Evolutionary conservation across 1,140 invertebrate genomes (phyloP).

Genomic region (Tetramorium simillimum): DNA sequence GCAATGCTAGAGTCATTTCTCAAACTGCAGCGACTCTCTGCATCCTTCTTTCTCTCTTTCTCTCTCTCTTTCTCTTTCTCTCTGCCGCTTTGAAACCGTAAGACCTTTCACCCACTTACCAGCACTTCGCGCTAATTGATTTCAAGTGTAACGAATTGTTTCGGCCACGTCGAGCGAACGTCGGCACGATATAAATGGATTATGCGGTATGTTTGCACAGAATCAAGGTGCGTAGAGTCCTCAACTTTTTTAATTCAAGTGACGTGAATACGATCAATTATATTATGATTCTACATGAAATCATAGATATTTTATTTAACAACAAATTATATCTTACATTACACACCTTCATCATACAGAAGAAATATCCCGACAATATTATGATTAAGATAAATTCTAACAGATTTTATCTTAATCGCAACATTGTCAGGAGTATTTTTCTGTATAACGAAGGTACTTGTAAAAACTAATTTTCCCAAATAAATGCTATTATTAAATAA

Average conservation of each 20-base stretch:
- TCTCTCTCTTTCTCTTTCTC: neutral
- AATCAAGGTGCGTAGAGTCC: neutral
- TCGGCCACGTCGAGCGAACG: conserved; percentile 53
- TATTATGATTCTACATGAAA: neutral
- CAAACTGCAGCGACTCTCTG: conserved; percentile 56
- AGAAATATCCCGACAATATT: neutral
- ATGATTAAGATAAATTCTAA: neutral
- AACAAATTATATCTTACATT: neutral
- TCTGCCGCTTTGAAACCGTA: neutral
- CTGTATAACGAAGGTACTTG: neutral
- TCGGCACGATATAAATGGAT: conserved; percentile 66
- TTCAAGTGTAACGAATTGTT: conserved; percentile 76
- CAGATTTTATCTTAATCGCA: neutral
- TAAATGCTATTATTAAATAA: too few species aligned
- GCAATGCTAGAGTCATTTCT: conserved; percentile 67
- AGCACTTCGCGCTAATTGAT: conserved; percentile 74
- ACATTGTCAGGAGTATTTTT: neutral
- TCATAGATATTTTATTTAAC: neutral
- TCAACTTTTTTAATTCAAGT: neutral
- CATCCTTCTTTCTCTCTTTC: neutral
- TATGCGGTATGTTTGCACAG: conserved; percentile 34
- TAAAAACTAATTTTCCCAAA: neutral
- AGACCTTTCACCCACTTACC: conserved; percentile 75
- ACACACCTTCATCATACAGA: neutral
- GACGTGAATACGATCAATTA: neutral